These are phyloP conservation scores for Mesitornis unicolor DNA, from an alignment of 2,113 vertebrate genomes.

Conservation along the genomic window DNA sequence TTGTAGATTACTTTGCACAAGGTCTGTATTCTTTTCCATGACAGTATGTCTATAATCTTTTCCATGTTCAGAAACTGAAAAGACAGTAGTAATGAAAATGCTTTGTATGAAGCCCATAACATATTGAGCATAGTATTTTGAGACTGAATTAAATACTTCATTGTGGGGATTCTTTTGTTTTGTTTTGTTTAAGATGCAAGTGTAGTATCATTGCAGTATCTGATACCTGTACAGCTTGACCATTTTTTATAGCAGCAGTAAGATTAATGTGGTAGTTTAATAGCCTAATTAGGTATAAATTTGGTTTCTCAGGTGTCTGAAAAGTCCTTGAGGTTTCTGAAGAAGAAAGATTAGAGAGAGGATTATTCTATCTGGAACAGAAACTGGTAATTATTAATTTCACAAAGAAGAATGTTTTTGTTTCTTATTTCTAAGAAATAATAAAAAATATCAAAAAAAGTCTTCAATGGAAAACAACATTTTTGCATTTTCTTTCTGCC, in stretches of 20 bases:
- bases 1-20: neutral
- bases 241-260: slow-evolving; percentile 46
- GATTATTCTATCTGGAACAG: neutral
- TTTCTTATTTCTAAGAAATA: neutral
- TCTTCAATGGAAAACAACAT: neutral
- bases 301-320: slow-evolving; percentile 43
- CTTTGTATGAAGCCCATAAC: neutral
- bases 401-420: neutral
- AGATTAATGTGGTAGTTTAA: slow-evolving; percentile 67
- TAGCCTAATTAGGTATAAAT: slow-evolving; percentile 63
- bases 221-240: slow-evolving; percentile 36
- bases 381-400: neutral
- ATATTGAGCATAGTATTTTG: neutral
- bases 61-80: neutral
- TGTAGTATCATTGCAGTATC: neutral
- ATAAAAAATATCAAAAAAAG: neutral
- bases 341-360: neutral
- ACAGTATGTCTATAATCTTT: neutral
- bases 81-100: neutral
- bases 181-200: neutral
- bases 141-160: neutral
- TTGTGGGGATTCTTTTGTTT: neutral
- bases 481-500: neutral
- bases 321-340: slow-evolving; percentile 61
- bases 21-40: neutral